Conservation (phyloP, 2,113 vertebrate genomes). For the Laticauda colubrina region DNA sequence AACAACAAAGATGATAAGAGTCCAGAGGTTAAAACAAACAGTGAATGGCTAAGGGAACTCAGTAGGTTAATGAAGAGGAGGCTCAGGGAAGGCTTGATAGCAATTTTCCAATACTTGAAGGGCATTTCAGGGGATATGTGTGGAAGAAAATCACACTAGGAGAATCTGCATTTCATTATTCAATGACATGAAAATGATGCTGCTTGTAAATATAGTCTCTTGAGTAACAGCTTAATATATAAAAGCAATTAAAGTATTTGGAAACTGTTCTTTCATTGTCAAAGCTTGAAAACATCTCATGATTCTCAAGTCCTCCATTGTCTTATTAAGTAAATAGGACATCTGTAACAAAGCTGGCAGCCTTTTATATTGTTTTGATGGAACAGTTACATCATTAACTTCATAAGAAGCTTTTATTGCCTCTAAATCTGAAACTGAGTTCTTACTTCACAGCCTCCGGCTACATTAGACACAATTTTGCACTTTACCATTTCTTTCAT, state of each 20-base stretch:
- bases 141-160: not conserved
- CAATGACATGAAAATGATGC: slow-evolving; percentile 31
- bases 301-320: slow-evolving; percentile 28
- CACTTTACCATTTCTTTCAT: slow-evolving; percentile 35
- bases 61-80: not conserved
- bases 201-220: slow-evolving; percentile 5
- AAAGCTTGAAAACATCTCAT: slow-evolving; percentile 28
- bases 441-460: slow-evolving; percentile 33
- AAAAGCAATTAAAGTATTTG: slow-evolving; percentile 29
- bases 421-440: slow-evolving; percentile 45
- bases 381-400: slow-evolving; percentile 51
- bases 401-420: slow-evolving; percentile 37
- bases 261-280: slow-evolving; percentile 23
- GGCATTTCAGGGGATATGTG: not conserved
- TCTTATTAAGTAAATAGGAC: slow-evolving; percentile 32
- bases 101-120: not conserved
- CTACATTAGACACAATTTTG: slow-evolving; percentile 24
- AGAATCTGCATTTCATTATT: not conserved
- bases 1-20: not conserved
- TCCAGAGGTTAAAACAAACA: not conserved
- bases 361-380: slow-evolving; percentile 47
- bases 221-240: slow-evolving; percentile 11
- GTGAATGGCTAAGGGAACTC: not conserved
- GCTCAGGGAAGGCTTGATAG: not conserved
- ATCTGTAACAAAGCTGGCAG: slow-evolving; percentile 39